Evolutionary conservation across 1,140 invertebrate species (phyloP).

Genomic region (Euwallacea similis): DNA sequence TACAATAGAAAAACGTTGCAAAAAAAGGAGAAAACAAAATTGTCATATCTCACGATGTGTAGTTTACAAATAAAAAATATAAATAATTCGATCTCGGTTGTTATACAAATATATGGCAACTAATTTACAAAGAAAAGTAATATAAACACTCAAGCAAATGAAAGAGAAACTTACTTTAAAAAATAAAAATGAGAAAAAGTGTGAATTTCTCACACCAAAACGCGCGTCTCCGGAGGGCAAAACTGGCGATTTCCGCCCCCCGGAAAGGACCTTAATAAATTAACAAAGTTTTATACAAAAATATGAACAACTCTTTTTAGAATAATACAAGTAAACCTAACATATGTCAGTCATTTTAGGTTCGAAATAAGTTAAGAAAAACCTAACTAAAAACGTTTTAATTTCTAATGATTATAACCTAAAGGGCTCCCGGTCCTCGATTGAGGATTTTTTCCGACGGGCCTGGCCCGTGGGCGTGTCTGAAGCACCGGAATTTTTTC

Average conservation of each 20-base stretch:
- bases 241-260: constrained; percentile 47
- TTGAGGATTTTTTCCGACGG: constrained; percentile 61
- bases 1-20: constrained; percentile 28
- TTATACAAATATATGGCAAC: constrained; percentile 43
- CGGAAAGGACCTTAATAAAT: constrained; percentile 42
- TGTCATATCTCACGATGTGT: background rate
- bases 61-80: constrained; percentile 30
- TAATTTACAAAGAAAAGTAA: constrained; percentile 40
- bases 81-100: constrained; percentile 37
- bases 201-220: background rate
- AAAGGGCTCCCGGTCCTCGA: constrained; percentile 64
- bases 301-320: constrained; percentile 50
- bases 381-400: constrained; percentile 24
- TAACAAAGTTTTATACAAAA: constrained; percentile 49
- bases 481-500: constrained; percentile 68
- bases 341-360: constrained; percentile 52
- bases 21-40: background rate
- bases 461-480: constrained; percentile 61
- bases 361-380: constrained; percentile 47
- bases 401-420: constrained; percentile 57
- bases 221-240: constrained; percentile 24
- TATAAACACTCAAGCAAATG: constrained; percentile 22
- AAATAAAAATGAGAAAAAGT: background rate
- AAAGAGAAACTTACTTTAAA: constrained; percentile 27
- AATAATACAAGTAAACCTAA: constrained; percentile 44